A percentile compares a stretch with the other conserved stretches of the same genome.
Evolutionary conservation across 2,797 vertebrate genomes (phyloP).

Genomic region (Leucoraja ocellata): DNA sequence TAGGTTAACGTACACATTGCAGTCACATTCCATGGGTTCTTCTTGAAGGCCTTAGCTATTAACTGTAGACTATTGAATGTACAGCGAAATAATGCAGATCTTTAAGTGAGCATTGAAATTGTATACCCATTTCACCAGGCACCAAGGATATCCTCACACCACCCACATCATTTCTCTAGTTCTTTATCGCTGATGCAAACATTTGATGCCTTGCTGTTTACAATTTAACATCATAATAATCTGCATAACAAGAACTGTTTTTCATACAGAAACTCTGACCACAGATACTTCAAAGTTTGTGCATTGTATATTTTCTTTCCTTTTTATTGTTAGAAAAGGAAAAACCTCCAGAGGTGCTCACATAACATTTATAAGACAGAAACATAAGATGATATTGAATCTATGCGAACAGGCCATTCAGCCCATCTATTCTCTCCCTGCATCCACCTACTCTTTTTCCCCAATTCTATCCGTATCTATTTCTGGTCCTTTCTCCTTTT

Average conservation of each 20-base stretch:
- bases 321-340: conserved; percentile 15
- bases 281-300: conserved; percentile 12
- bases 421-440: not conserved
- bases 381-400: too few species aligned
- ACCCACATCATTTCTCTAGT: not conserved
- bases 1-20: too few species aligned
- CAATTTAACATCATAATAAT: not conserved
- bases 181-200: not conserved
- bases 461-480: not conserved
- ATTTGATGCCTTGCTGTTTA: not conserved
- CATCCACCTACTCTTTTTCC: not conserved
- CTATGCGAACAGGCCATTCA: not conserved
- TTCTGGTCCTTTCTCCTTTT: not conserved
- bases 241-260: not conserved
- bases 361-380: not conserved
- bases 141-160: not conserved
- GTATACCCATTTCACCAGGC: not conserved
- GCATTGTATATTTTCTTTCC: not conserved
- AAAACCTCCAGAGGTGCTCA: not conserved
- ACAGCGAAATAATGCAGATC: not conserved
- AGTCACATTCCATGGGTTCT: not conserved
- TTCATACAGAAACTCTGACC: conserved; percentile 29
- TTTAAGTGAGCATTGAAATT: not conserved
- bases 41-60: not conserved
- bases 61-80: too few species aligned